phyloP scores from a whole-genome alignment of 2,113 vertebrate species.

The Podarcis raffonei region DNA sequence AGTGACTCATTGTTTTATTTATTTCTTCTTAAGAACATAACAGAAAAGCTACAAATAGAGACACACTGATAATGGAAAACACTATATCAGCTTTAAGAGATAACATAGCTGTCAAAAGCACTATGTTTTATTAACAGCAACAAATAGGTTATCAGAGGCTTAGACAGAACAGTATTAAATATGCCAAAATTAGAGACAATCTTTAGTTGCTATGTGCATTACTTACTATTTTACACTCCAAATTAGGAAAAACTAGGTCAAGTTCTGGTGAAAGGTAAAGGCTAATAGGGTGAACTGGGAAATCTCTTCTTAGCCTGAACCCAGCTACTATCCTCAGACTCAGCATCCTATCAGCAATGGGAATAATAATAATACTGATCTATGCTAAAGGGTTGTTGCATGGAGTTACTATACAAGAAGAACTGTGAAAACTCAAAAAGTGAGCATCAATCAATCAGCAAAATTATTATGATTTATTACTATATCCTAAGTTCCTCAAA shows the following conservation, averaged over 20 bases:
- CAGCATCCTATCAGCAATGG: background rate
- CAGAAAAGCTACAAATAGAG: background rate
- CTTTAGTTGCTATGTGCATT: background rate
- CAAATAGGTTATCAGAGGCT: background rate
- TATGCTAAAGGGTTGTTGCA: background rate
- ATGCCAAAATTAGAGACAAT: constrained; percentile 2
- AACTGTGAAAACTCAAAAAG: background rate
- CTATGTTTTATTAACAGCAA: background rate
- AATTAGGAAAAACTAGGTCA: background rate
- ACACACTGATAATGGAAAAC: constrained; percentile 6
- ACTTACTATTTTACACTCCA: background rate
- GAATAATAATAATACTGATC: background rate
- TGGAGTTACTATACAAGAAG: background rate
- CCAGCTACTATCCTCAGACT: background rate
- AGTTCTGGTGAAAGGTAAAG: background rate
- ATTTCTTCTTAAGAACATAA: constrained; percentile 8
- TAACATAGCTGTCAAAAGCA: background rate
- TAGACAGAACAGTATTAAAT: constrained; percentile 4
- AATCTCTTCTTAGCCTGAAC: background rate
- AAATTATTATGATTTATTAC: background rate
- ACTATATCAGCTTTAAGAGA: background rate
- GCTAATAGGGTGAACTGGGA: background rate
- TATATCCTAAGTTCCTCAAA: background rate
- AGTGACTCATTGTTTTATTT: background rate
- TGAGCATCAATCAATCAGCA: no score